A percentile compares a stretch with the other conserved stretches of the same genome.
phyloP scores from a whole-genome alignment of 1,140 invertebrate species.

The Acromyrmex charruanus region DNA sequence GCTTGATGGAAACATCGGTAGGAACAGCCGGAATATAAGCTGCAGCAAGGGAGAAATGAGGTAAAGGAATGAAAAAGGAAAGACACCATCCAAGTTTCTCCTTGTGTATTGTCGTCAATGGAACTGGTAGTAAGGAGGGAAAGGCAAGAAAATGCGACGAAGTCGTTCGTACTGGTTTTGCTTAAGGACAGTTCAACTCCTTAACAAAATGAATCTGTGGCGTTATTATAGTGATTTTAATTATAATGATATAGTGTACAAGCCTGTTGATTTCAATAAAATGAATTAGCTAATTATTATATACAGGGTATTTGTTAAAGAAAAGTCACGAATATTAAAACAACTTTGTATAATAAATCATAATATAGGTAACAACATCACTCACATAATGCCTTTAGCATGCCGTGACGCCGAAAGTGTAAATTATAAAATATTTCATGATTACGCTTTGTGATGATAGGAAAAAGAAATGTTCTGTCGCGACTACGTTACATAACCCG shows the following conservation, averaged over 20 bases:
- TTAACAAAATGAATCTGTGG: slow-evolving; percentile 17
- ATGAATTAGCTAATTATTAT: slow-evolving; percentile 7
- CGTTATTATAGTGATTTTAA: not conserved
- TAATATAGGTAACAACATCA: not conserved
- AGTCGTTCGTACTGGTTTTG: slow-evolving; percentile 20
- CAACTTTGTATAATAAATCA: not conserved
- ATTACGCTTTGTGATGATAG: slow-evolving; percentile 7
- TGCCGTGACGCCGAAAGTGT: not conserved
- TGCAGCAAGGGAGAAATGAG: not conserved
- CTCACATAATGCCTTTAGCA: not conserved
- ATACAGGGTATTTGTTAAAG: not conserved
- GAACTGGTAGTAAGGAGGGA: slow-evolving; percentile 33
- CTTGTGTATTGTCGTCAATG: slow-evolving; percentile 50
- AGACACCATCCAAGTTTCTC: slow-evolving; percentile 35
- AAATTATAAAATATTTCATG: not conserved
- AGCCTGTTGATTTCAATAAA: slow-evolving; percentile 36
- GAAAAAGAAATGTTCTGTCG: slow-evolving; percentile 21
- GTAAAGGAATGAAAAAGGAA: slow-evolving; percentile 60
- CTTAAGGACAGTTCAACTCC: slow-evolving; percentile 18
- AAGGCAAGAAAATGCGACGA: slow-evolving; percentile 16
- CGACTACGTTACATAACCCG: slow-evolving; percentile 47
- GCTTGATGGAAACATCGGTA: slow-evolving; percentile 76
- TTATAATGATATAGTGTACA: not conserved
- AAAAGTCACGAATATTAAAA: not conserved
- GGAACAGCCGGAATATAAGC: slow-evolving; percentile 6